Percentiles rank a stretch among this genome's conserved stretches.
Conservation (phyloP, 1,140 invertebrate genomes). For the Dryas iulia region DNA sequence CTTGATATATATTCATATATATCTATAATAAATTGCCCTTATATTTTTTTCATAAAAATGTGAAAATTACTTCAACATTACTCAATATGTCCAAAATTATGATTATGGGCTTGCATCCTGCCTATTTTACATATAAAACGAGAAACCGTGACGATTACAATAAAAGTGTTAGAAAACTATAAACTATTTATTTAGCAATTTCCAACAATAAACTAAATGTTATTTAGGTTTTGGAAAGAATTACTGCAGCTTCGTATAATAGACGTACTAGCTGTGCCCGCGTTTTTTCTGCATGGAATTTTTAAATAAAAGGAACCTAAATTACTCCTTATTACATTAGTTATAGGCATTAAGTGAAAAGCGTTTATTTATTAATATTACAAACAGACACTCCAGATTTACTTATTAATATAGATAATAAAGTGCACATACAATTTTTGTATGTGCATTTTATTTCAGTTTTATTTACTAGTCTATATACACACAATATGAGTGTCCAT, state of each 20-base stretch:
- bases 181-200: constrained; percentile 1
- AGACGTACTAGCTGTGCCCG: too few species aligned
- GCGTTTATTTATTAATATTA: too few species aligned
- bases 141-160: constrained; percentile 4
- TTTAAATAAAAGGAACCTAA: too few species aligned
- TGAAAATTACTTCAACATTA: not conserved
- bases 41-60: not conserved
- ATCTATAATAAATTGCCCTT: not conserved
- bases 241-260: not conserved
- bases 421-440: too few species aligned
- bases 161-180: not conserved
- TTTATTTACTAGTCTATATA: too few species aligned
- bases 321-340: too few species aligned
- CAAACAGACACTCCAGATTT: too few species aligned
- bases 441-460: too few species aligned
- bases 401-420: too few species aligned
- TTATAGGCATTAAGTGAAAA: too few species aligned
- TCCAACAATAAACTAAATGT: not conserved
- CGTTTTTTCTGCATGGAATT: too few species aligned
- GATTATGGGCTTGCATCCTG: not conserved
- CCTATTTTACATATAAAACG: not conserved
- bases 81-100: not conserved
- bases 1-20: not conserved
- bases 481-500: too few species aligned
- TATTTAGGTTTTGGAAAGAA: not conserved